Evolutionary conservation across 2,113 vertebrate species (phyloP), one percentile per base, ranked within the genome.

Genomic region (Alligator sinensis): DNA sequence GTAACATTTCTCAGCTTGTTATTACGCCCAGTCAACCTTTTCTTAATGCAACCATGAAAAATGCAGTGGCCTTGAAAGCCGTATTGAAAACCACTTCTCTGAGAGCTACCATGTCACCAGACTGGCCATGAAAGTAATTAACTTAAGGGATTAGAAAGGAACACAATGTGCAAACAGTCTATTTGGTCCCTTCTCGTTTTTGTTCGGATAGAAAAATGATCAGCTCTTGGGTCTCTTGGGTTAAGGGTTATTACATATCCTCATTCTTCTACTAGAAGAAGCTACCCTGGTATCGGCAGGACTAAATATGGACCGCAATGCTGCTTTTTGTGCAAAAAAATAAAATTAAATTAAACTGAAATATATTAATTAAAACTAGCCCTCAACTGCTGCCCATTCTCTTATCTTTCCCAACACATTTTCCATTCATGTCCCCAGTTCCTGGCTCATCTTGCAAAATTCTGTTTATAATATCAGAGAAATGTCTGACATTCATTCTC

Each of bases 351-450:
- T 64, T 82, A 55, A 91, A 76, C 0, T 0, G 76, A 34, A 66
- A 91, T 83, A 54, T 47, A 28, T 94, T 92, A 68, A 93, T 96
- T 94, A 90, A 92, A 84, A 80, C 27, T 83, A 82, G n/a, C 8
- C 17, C 30, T 90, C 77, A 21, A 3, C 16, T 28, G 30, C 68
- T 77, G 80, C 64, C 34, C 15, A 61, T 64, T 16, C 64, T 47
- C 55, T 30, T 87, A 55, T 63, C 70, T 84, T 58, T 77, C 79
- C 24, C 66, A 30, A 77, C 74, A 59, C 25, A 3, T 83, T 91
- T 89, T 30, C 75, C 28, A 30, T 62, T 79, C 54, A 4, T 27
- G 6, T 59, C 25, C 28, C 74, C 1, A 62, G 0, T 12, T 55
- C 74, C 75, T 75, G 63, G 2, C 11, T 84, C 38, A 54, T 59